A percentile compares a stretch with the other conserved stretches of the same genome.
These are phyloP conservation scores for Eleutherodactylus coqui DNA, from an alignment of 2,797 vertebrate genomes.

Conservation along the genomic window DNA sequence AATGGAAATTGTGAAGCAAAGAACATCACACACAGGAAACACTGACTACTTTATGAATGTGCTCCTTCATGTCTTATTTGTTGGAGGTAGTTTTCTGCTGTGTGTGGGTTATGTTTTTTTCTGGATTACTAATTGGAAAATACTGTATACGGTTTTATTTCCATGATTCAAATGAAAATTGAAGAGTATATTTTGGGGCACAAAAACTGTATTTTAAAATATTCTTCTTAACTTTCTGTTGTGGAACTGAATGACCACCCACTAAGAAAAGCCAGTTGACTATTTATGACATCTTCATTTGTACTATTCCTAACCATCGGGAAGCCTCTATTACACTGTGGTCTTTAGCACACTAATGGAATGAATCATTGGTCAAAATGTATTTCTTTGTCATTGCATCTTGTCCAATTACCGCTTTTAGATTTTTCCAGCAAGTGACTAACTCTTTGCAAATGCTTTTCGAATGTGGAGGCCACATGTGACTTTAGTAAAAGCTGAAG, in stretches of 20 bases:
- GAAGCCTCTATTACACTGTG: slow-evolving; percentile 47
- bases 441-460: slow-evolving; percentile 2
- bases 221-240: slow-evolving; percentile 50
- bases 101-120: slow-evolving; percentile 56
- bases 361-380: slow-evolving; percentile 47
- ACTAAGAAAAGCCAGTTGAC: slow-evolving; percentile 50
- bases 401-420: not conserved
- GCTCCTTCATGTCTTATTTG: slow-evolving; percentile 61
- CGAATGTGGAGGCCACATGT: not conserved
- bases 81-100: slow-evolving; percentile 57
- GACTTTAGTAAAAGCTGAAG: not conserved
- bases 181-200: slow-evolving; percentile 56
- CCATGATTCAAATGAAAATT: slow-evolving; percentile 62
- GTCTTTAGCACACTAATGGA: slow-evolving; percentile 28
- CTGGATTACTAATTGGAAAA: slow-evolving; percentile 64
- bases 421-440: slow-evolving; percentile 16
- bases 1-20: slow-evolving; percentile 57
- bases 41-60: slow-evolving; percentile 60
- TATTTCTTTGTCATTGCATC: slow-evolving; percentile 39
- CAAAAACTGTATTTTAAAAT: slow-evolving; percentile 56
- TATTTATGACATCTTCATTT: slow-evolving; percentile 60
- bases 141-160: slow-evolving; percentile 59
- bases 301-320: slow-evolving; percentile 37
- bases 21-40: slow-evolving; percentile 54
- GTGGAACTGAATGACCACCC: slow-evolving; percentile 53